Evolutionary conservation across 1,140 invertebrate genomes (phyloP), one percentile per base, ranked within the genome.

Genomic region (Drepana arcuata): DNA sequence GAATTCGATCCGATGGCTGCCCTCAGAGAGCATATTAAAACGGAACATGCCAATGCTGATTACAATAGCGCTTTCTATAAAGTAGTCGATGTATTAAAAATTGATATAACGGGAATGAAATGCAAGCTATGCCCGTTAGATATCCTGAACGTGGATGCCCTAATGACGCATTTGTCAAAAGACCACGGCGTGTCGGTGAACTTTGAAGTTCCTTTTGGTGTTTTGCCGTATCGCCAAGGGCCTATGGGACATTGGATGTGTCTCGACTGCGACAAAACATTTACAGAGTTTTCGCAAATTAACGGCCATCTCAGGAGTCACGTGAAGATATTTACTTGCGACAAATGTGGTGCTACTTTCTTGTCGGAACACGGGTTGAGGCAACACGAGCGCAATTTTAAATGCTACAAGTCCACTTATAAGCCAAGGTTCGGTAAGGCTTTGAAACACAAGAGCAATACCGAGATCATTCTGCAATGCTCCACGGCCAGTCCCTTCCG

Each of bases 41-140:
- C 42, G 0, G 62, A 60, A 12, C 77, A 81, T 42, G 38, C 35
- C 0, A 72, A 60, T 14, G 70, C 69, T 10, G 74, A 81, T 43
- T 60, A 52, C 29, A 75, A 77, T 36, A 75, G 69, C 31, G 77
- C 69, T 0, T 81, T 81, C 38, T 79, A 79, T 40, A 79, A 77
- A 55, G 71, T 74, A 2, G 51, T 66, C 1, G 73, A 80, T 38
- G 65, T 63, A 33, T 34, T 80, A 10, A 80, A 80, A 63, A 59
- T 80, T 25, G 73, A 80, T 36, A 71, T 80, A 29, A 74, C 62
- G 1, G 54, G 69, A 21, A 58, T 80, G 26, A 73, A 75, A 55
- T 80, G 75, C 39, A 78, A 62, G 2, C 36, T 70, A 10, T 80
- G 75, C 32, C 33, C 45, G 1, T 27, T 51, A 35, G 56, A 67